Conservation (phyloP, 2,113 vertebrate genomes). For the Notarius quadriscutis region DNA sequence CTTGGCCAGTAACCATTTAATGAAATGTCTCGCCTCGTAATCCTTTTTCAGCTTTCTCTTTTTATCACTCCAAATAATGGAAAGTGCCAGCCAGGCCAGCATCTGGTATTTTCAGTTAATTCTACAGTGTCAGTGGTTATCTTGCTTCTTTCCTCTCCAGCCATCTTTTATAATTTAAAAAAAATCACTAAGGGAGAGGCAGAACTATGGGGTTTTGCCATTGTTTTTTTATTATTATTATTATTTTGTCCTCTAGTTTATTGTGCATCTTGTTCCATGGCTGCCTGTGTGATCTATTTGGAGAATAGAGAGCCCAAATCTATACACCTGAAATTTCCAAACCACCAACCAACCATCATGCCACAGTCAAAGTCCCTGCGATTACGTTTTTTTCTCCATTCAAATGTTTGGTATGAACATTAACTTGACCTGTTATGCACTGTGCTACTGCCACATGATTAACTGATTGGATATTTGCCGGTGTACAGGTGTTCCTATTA, state of each 20-base stretch:
- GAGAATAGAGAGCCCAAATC: background rate
- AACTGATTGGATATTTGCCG: background rate
- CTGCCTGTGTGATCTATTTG: background rate
- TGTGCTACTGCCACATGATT: background rate
- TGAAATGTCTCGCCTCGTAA: constrained; percentile 50
- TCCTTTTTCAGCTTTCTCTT: constrained; percentile 28
- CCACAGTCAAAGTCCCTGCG: background rate
- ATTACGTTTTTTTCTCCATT: background rate
- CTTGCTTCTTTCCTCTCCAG: constrained; percentile 28
- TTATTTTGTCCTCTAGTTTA: background rate
- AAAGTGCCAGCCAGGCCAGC: background rate
- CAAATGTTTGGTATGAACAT: background rate
- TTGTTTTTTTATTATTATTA: background rate
- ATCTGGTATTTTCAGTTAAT: constrained; percentile 23
- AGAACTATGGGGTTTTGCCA: background rate
- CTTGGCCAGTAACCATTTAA: constrained; percentile 49
- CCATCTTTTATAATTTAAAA: constrained; percentile 8
- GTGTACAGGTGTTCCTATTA: background rate
- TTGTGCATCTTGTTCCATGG: background rate
- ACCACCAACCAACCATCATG: background rate
- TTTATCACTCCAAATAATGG: constrained; percentile 29
- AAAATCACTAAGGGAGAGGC: background rate
- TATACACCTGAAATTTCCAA: background rate
- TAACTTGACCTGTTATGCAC: background rate
- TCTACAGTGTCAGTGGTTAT: constrained; percentile 52